Evolutionary conservation across 1,140 invertebrate species (phyloP).

Genomic region (Aphis gossypii): DNA sequence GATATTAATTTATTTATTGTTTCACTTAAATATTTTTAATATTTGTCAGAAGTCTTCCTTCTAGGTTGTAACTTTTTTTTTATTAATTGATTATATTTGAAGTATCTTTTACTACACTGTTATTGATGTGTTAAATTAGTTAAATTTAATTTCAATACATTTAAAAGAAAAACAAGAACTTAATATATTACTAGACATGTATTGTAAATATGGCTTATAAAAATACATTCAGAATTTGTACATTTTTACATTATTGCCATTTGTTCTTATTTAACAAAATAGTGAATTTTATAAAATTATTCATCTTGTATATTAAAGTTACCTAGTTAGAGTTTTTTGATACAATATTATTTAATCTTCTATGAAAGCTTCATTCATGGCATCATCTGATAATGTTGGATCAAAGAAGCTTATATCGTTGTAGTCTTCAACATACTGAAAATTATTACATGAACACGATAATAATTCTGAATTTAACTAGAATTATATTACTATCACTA

Average conservation of each 20-base stretch:
- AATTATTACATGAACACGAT: neutral
- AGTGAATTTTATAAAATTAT: too few species aligned
- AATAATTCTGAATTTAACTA: neutral
- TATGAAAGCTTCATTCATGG: constrained; percentile 18
- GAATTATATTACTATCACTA: neutral
- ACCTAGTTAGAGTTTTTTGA: neutral
- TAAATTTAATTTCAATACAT: neutral
- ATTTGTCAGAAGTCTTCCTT: neutral
- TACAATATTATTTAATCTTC: neutral
- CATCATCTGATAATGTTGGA: neutral
- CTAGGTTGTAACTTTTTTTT: neutral
- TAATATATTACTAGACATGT: neutral
- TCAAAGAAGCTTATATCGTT: neutral
- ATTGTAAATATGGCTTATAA: neutral
- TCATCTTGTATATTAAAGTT: too few species aligned
- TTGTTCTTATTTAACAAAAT: neutral
- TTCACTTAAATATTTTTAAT: neutral
- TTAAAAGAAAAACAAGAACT: neutral
- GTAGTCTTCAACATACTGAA: constrained; percentile 26
- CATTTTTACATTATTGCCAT: neutral
- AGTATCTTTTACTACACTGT: neutral
- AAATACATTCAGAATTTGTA: neutral
- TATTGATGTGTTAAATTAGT: neutral
- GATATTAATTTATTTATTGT: neutral
- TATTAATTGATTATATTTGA: neutral